Base-by-base conservation (phyloP, 1,140 invertebrate genomes). In the Hycleus phaleratus region DNA sequence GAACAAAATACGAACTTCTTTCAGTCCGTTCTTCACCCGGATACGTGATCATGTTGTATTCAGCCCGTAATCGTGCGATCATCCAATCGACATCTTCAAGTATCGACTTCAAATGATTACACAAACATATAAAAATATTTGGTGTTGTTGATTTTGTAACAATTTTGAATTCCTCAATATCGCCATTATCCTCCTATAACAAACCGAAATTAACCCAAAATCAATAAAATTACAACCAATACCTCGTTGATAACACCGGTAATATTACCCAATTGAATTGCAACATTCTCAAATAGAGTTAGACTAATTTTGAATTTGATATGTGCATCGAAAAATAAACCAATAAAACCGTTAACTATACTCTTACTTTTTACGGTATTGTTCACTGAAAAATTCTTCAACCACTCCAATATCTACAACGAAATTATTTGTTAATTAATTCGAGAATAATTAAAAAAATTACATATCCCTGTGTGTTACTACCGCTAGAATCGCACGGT, bases 81-180 rank as follows among this genome's bases (percentile, higher is more conserved):
- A 79, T 59, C 71, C 72, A 77, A 39, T 75, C 72, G 7, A 73
- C 60, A 59, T 76, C 76, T 46, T 73, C 72, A 5, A 80, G 63
- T 56, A 78, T 75, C 12, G 66, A 61, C 63, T 77, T 78, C 12
- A 79, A 46, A 4, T 58, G 60, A 56, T 59, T 62, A 50, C 75
- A 77, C 1, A 78, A 55, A 18, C 67, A 60, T 25, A 65, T 64
- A 40, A 77, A 73, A 43, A 74, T 70, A 62, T 71, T 64, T 32
- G 67, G 49, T 7, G 65, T 61, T 6, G 69, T 73, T 4, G 47
- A 49, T 11, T 75, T 68, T 10, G 74, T 73, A 11, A 80, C 58
- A 38, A 78, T 70, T 60, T 73, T 73, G 40, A 72, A 71, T 56
- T 66, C 62, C 25, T 64, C 65, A n/a, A 32, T 32, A 32, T 44